Evolutionary conservation across 2,888 invertebrate species (phyloP), one percentile per base, ranked within the genome.

Genomic region (Ephialtes manifestator): DNA sequence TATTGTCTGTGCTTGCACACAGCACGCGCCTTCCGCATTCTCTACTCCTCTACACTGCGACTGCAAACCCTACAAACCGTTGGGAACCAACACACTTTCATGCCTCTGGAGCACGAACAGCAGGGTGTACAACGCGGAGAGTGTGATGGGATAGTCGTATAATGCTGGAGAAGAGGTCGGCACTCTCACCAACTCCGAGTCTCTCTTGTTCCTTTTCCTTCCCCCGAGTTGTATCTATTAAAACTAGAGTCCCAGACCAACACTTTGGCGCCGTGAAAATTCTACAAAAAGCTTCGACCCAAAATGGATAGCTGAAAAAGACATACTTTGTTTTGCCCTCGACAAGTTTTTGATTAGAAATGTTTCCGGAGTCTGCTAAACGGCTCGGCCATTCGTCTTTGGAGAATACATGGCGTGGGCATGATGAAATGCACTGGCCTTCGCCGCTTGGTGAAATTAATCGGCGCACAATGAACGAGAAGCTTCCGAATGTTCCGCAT

Each of bases 51-150:
- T n/a, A 24, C 46, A 28, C n/a, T 46, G 46, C 68, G 46, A 83
- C 74, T 53, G 74, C 68, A 78, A 83, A 68, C 83, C 58, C 78
- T 83, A 31, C 71, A 68, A 83, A 83, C 79, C 53, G 28, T 53
- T 48, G 60, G 67, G 65, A 72, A n/a, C 65, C 65, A n/a, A 63
- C 63, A 63, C 63, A 60, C 60, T 28, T 60, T 31, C 28, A n/a
- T 60, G 15, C 60, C n/a, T 60, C 60, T 31, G 60, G 31, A 60
- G 60, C 31, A 60, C 60, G 60, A 60, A 31, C 31, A 60, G 60
- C 55, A 55, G 60, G 58, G 5, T 60, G 60, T 7, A 60, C 60
- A 35, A 39, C 63, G n/a, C 63, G 39, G 31, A 35, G 39, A 20
- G 65, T 10, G 20, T 28, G 58, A 58, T 39, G 39, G 39, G 65